Conservation (phyloP, 1,140 invertebrate species). For the Teleopsis dalmanni region DNA sequence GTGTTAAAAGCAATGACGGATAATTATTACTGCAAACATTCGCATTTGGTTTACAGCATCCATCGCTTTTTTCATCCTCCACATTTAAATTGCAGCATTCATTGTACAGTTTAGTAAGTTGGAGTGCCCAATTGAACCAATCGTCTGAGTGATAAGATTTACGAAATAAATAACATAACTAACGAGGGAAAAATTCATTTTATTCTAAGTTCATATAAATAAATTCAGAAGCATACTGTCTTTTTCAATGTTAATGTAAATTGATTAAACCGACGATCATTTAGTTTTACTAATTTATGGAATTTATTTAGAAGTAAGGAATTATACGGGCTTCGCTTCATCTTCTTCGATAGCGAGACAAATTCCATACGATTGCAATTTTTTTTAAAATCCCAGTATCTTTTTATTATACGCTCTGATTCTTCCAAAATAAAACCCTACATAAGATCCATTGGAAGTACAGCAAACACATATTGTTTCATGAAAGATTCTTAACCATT, state of each 20-base stretch:
- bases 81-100: slow-evolving; percentile 21
- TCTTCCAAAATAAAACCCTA: slow-evolving; percentile 39
- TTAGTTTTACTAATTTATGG: slow-evolving; percentile 28
- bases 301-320: slow-evolving; percentile 37
- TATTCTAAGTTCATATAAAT: background rate
- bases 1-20: slow-evolving; percentile 49
- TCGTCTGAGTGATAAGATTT: slow-evolving; percentile 37
- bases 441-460: too few species aligned
- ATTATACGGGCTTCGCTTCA: slow-evolving; percentile 42
- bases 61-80: slow-evolving; percentile 7
- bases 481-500: too few species aligned
- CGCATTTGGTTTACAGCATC: slow-evolving; percentile 20
- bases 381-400: slow-evolving; percentile 37
- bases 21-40: slow-evolving; percentile 51
- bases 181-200: background rate
- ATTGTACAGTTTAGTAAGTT: slow-evolving; percentile 36
- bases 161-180: background rate
- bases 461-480: too few species aligned
- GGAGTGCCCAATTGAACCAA: slow-evolving; percentile 36
- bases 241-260: slow-evolving; percentile 38
- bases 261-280: slow-evolving; percentile 38
- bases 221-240: slow-evolving; percentile 20
- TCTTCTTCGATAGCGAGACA: slow-evolving; percentile 36
- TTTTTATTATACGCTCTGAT: slow-evolving; percentile 33
- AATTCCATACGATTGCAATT: slow-evolving; percentile 34